Conservation (phyloP, 2,113 vertebrate genomes). For the Serilophus lunatus region DNA sequence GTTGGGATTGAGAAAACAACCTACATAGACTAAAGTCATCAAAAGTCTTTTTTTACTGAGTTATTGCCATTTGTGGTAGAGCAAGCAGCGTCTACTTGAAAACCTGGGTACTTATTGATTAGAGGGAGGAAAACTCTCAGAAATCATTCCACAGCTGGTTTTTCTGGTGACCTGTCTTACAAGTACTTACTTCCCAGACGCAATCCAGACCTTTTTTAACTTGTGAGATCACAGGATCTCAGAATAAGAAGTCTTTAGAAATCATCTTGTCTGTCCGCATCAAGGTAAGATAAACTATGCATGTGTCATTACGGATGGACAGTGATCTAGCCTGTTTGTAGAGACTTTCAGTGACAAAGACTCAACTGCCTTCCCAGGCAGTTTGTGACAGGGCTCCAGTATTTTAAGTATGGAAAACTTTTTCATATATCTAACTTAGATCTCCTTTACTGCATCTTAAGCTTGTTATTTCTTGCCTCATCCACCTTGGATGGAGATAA, state of each 20-base stretch:
- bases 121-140: background rate
- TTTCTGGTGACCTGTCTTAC: background rate
- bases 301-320: background rate
- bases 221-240: background rate
- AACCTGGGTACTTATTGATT: background rate
- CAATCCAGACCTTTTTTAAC: background rate
- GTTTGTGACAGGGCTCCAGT: background rate
- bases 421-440: background rate
- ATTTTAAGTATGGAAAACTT: background rate
- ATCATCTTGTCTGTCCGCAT: background rate
- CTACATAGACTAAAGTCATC: background rate
- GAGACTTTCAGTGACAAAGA: background rate
- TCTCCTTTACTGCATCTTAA: background rate
- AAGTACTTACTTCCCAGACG: background rate
- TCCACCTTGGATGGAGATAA: background rate
- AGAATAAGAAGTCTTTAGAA: background rate
- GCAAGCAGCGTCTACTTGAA: background rate
- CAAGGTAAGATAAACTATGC: background rate
- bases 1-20: background rate
- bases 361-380: background rate
- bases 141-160: background rate
- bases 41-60: background rate
- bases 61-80: background rate
- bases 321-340: background rate
- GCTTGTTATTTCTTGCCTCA: background rate